Evolutionary conservation across 2,888 invertebrate species (phyloP).

Genomic region (Drosophila prolongata): DNA sequence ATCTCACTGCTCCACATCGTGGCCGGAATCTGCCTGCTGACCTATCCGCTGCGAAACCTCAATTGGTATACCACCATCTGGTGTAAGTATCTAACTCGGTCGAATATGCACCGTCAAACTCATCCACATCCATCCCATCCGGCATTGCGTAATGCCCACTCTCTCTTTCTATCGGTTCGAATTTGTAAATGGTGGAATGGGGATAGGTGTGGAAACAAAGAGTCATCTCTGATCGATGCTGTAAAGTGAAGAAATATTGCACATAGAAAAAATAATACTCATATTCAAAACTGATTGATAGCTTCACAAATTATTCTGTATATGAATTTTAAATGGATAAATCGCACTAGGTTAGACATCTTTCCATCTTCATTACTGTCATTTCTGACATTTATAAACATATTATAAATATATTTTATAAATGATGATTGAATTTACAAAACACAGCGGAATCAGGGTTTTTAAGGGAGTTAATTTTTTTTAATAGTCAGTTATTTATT

Average conservation of each 20-base stretch:
- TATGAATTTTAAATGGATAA: no score
- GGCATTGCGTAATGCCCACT: conserved; percentile 39
- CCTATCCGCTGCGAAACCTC: conserved; percentile 78
- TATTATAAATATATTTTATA: no score
- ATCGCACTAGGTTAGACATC: no score
- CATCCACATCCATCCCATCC: conserved; percentile 29
- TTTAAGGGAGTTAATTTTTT: no score
- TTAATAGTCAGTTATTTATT: no score
- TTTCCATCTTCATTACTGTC: no score
- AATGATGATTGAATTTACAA: no score
- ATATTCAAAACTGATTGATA: no score
- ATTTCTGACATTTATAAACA: no score
- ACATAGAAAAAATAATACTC: neutral
- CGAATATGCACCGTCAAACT: neutral
- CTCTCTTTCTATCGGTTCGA: conserved; percentile 36
- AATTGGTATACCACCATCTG: conserved; percentile 85
- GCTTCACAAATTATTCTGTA: no score
- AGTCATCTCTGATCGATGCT: conserved; percentile 41
- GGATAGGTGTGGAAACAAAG: conserved; percentile 41
- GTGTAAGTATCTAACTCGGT: conserved; percentile 85
- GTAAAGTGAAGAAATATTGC: conserved; percentile 6
- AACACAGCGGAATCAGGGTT: no score
- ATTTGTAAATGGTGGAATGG: conserved; percentile 27
- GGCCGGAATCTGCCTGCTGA: conserved; percentile 83
- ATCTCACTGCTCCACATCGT: conserved; percentile 86